Conservation (phyloP, 1,140 invertebrate genomes). For the Periplaneta americana region DNA sequence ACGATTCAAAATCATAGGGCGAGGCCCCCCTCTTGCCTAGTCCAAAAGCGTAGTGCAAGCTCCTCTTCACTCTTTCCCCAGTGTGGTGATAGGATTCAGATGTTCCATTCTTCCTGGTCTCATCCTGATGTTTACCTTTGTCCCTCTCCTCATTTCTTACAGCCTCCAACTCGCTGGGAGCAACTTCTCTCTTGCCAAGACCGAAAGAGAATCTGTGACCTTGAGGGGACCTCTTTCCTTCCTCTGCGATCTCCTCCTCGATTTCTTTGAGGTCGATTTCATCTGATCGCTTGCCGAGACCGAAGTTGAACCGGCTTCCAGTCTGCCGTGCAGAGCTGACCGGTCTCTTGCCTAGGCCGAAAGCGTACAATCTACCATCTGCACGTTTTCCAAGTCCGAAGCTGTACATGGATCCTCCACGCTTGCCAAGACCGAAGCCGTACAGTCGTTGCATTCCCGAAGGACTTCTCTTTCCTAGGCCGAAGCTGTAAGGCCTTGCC, state of each 20-base stretch:
- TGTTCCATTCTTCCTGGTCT: not conserved
- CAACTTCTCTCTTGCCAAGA: conserved; percentile 19
- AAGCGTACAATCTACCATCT: conserved; percentile 21
- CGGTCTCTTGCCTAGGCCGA: conserved; percentile 23
- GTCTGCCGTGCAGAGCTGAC: not conserved
- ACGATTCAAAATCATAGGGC: not conserved
- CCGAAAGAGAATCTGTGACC: conserved; percentile 17
- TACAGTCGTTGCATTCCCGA: conserved; percentile 27
- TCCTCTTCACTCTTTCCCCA: conserved; percentile 3
- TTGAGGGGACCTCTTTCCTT: not conserved
- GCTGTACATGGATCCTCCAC: conserved; percentile 25
- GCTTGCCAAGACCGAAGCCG: conserved; percentile 43
- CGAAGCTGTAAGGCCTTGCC: conserved; percentile 29
- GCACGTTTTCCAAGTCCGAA: conserved; percentile 38
- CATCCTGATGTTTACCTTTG: not conserved
- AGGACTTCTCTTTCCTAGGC: conserved; percentile 20
- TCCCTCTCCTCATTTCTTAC: not conserved
- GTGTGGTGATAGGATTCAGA: not conserved
- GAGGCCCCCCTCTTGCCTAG: conserved; percentile 12
- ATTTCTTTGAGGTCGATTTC: not conserved
- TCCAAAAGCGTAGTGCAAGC: conserved; percentile 13
- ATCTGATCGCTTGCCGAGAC: conserved; percentile 16
- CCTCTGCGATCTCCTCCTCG: conserved; percentile 1
- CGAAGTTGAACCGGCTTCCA: conserved; percentile 15
- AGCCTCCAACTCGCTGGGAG: conserved; percentile 6